Percentiles rank a stretch among this genome's conserved stretches.
Evolutionary conservation across 2,113 vertebrate species (phyloP).

Genomic region (Heteronetta atricapilla): DNA sequence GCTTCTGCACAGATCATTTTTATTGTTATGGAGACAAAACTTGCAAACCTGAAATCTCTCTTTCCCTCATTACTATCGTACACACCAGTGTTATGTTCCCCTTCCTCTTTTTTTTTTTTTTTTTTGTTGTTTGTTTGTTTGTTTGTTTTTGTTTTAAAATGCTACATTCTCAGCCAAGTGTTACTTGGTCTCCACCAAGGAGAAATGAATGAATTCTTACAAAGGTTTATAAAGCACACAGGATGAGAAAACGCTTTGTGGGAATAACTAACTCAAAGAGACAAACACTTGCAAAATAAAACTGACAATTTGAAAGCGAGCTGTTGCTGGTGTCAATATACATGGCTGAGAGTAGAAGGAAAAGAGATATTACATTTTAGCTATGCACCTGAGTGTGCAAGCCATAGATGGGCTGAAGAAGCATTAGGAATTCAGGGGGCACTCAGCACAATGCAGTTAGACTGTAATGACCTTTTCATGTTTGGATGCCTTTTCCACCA

Average conservation of each 20-base stretch:
- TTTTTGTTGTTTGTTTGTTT: not conserved
- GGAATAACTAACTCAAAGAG: not conserved
- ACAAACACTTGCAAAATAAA: not conserved
- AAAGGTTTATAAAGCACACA: not conserved
- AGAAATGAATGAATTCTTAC: not conserved
- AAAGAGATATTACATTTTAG: not conserved
- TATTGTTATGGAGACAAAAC: not conserved
- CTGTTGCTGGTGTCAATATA: not conserved
- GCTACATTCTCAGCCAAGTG: not conserved
- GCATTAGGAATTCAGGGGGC: not conserved
- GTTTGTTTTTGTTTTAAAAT: too few relatives aligned
- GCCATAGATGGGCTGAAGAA: rapidly evolving
- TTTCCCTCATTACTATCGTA: not conserved
- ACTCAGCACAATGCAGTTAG: not conserved
- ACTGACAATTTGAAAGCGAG: not conserved
- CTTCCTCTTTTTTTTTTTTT: not conserved
- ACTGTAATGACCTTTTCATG: not conserved
- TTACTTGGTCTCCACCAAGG: not conserved
- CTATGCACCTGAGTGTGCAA: not conserved
- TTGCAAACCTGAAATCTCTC: not conserved
- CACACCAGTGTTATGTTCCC: not conserved
- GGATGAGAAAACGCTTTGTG: not conserved
- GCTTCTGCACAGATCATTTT: not conserved
- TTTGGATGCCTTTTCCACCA: not conserved
- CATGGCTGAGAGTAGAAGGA: not conserved